Evolutionary conservation across 2,888 invertebrate genomes (phyloP), one percentile per base, ranked within the genome.

Genomic region (Drosophila yooni): DNA sequence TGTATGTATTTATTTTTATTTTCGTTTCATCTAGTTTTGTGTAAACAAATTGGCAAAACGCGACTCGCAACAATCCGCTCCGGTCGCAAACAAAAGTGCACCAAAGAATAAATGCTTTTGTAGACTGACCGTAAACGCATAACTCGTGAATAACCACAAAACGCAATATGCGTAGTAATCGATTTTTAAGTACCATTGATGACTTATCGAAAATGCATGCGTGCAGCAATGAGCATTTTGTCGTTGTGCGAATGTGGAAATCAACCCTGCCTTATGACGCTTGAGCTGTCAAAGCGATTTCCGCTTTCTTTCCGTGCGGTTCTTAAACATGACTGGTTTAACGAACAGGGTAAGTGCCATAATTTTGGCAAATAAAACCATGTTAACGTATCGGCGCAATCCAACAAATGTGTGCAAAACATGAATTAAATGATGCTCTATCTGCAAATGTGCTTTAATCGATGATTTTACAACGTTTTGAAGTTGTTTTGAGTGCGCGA

Each of bases 251-350:
- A 4, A 21, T 7, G 2, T 0, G 8, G 64, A 72, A 74, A 82
- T 70, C 84, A 84, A 81, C 84, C 38, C 84, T 85, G 84, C 46
- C 40, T 18, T 69, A n/a, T 74, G 78, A 85, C 76, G 72, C 78
- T 38, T 69, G 61, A 74, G 66, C 74, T 85, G 85, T 85, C 85
- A 85, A 79, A 75, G 63, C 81, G 46, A 60, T 81, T 85, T 85
- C 85, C 85, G 85, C 85, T 92, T 93, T 95, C 95, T 96, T 96
- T 96, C 94, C 95, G 95, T 94, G 94, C 94, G 94, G 94, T 95
- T 94, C 94, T 94, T 94, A 95, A 95, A 94, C 95, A 96, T 96
- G 96, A 96, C 96, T 95, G 96, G 96, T 94, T 96, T 96, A 95
- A 96, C 95, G 94, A 95, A 96, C 94, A 96, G 96, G 96, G 96